A percentile compares a stretch with the other conserved stretches of the same genome.
phyloP scores from a whole-genome alignment of 2,888 invertebrate species.

The Andrena dorsata region DNA sequence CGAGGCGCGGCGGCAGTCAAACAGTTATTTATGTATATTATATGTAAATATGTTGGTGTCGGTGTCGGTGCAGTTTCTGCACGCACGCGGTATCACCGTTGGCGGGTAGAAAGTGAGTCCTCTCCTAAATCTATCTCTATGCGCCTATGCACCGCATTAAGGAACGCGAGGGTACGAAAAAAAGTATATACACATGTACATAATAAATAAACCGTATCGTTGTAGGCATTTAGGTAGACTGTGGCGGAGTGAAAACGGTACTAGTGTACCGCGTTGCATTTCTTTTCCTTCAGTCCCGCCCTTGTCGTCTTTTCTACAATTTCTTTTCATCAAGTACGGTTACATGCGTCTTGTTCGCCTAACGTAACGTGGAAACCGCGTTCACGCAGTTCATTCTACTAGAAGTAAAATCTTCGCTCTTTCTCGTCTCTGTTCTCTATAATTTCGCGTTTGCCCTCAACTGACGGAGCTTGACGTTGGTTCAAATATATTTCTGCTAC shows the following conservation, averaged over 20 bases:
- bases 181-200: too few relatives aligned
- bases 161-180: constrained; percentile 12
- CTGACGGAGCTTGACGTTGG: neutral
- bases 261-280: constrained; percentile 57
- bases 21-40: too few relatives aligned
- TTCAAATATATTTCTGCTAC: neutral
- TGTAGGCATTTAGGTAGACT: constrained; percentile 64
- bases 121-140: too few relatives aligned
- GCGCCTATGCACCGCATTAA: too few relatives aligned
- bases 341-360: constrained; percentile 49
- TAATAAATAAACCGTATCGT: constrained; percentile 1
- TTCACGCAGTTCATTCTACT: neutral
- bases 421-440: neutral
- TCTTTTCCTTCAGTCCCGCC: neutral
- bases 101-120: too few relatives aligned
- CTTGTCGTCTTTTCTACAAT: constrained; percentile 17
- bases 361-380: constrained; percentile 33
- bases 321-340: constrained; percentile 48
- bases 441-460: neutral
- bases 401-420: neutral
- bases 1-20: too few relatives aligned
- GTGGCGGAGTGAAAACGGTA: constrained; percentile 68
- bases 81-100: too few relatives aligned
- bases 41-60: too few relatives aligned
- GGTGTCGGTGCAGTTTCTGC: too few relatives aligned